Conservation (phyloP, 2,888 invertebrate species). For the Malthinus seriepunctatus region DNA sequence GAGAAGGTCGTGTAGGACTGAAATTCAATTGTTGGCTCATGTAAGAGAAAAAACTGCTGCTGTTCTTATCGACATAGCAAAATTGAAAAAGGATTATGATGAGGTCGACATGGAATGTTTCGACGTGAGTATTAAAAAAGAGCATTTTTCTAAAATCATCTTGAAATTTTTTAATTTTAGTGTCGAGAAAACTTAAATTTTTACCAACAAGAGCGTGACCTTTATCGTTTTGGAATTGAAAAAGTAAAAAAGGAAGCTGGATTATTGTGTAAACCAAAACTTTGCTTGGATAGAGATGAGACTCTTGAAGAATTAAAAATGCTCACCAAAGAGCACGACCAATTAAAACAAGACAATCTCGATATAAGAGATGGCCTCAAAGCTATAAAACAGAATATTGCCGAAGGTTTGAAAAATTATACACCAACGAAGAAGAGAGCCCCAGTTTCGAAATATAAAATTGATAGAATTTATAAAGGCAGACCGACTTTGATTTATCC, state of each 20-base stretch:
- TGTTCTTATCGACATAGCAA: conserved; percentile 43
- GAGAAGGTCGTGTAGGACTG: conserved; percentile 55
- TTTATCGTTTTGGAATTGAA: conserved; percentile 51
- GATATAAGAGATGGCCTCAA: conserved; percentile 18
- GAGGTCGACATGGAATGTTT: conserved; percentile 33
- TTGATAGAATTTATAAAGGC: too few species aligned
- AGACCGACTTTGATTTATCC: too few species aligned
- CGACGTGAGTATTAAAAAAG: conserved; percentile 27
- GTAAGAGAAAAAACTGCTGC: conserved; percentile 59
- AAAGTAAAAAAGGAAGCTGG: conserved; percentile 55
- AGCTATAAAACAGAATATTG: conserved; percentile 31
- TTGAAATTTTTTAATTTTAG: conserved; percentile 21
- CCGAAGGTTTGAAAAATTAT: conserved; percentile 8
- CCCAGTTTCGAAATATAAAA: too few species aligned
- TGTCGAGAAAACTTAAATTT: conserved; percentile 49
- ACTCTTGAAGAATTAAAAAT: conserved; percentile 42
- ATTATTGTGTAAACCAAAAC: conserved; percentile 56
- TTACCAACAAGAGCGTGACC: conserved; percentile 52
- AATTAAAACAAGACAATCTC: conserved; percentile 31
- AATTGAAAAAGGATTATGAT: conserved; percentile 34
- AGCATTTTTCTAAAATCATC: not conserved
- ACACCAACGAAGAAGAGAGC: too few species aligned
- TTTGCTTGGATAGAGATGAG: conserved; percentile 57
- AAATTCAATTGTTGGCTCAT: conserved; percentile 58
- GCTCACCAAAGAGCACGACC: conserved; percentile 30